Conservation (phyloP, 2,888 invertebrate species). For the Drosophila melanocephala region DNA sequence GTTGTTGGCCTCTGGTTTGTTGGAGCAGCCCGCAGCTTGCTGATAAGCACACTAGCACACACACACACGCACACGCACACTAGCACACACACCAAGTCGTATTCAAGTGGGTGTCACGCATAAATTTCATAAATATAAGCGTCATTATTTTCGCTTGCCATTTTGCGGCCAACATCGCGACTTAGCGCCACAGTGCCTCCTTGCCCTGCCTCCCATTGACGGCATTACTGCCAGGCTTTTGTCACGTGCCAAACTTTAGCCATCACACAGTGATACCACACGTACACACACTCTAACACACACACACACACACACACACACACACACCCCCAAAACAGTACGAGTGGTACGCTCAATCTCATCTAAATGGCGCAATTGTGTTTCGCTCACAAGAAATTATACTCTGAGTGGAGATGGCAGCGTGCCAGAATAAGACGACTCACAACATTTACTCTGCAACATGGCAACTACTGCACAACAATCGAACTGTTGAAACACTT, state of each 20-base stretch:
- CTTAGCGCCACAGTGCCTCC: conserved; percentile 42
- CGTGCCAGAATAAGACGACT: conserved; percentile 29
- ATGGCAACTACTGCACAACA: not conserved
- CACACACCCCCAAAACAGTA: not conserved
- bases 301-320: not conserved
- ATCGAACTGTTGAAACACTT: not conserved
- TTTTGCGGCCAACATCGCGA: conserved; percentile 71
- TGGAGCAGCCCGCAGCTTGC: conserved; percentile 45
- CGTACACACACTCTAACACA: conserved; percentile 22
- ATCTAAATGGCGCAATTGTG: conserved; percentile 81
- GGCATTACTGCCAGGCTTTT: conserved; percentile 57
- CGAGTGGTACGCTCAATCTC: conserved; percentile 61
- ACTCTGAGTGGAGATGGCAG: conserved; percentile 34
- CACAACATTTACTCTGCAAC: not conserved
- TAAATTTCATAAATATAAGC: conserved; percentile 82
- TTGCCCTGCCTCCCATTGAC: not conserved
- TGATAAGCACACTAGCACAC: conserved; percentile 63
- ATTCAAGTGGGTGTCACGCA: conserved; percentile 82
- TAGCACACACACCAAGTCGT: conserved; percentile 19
- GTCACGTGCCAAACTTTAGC: conserved; percentile 77
- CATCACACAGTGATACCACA: conserved; percentile 33
- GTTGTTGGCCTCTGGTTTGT: conserved; percentile 22
- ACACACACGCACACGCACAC: conserved; percentile 15
- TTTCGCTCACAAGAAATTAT: conserved; percentile 70
- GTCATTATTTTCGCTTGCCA: conserved; percentile 76